Conservation (phyloP, 2,888 invertebrate species). For the Onthophagus sagittarius region DNA sequence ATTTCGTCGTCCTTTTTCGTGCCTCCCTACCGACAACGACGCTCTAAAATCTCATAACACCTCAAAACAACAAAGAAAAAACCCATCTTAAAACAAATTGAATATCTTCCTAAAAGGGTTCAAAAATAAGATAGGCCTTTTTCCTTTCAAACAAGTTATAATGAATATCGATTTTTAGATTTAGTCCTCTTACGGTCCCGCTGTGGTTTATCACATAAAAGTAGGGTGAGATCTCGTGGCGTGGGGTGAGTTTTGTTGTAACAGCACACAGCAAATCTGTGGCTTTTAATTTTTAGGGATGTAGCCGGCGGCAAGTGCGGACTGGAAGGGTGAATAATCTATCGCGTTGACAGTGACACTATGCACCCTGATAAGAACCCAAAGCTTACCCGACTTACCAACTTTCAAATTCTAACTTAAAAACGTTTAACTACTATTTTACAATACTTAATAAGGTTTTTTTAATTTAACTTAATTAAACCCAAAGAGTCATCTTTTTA, state of each 20-base stretch:
- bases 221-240: slow-evolving; percentile 21
- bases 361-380: slow-evolving; percentile 18
- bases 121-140: neutral
- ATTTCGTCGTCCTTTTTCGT: neutral
- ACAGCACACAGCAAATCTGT: slow-evolving; percentile 47
- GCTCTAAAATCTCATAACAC: neutral
- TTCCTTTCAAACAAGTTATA: slow-evolving; percentile 9
- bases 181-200: slow-evolving; percentile 18
- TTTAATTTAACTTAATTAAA: no score
- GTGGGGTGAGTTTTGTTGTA: slow-evolving; percentile 31
- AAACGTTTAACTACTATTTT: neutral
- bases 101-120: neutral
- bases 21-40: neutral
- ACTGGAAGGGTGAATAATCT: slow-evolving; percentile 50
- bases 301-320: slow-evolving; percentile 45
- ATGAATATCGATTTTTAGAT: slow-evolving; percentile 29
- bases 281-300: slow-evolving; percentile 51
- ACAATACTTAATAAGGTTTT: no score
- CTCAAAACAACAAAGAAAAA: neutral
- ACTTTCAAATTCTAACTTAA: neutral
- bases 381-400: neutral
- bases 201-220: slow-evolving; percentile 24
- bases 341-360: slow-evolving; percentile 32
- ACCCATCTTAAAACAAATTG: neutral
- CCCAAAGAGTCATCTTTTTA: no score